Conservation (phyloP, 2,888 invertebrate species). For the Mythimna impura region DNA sequence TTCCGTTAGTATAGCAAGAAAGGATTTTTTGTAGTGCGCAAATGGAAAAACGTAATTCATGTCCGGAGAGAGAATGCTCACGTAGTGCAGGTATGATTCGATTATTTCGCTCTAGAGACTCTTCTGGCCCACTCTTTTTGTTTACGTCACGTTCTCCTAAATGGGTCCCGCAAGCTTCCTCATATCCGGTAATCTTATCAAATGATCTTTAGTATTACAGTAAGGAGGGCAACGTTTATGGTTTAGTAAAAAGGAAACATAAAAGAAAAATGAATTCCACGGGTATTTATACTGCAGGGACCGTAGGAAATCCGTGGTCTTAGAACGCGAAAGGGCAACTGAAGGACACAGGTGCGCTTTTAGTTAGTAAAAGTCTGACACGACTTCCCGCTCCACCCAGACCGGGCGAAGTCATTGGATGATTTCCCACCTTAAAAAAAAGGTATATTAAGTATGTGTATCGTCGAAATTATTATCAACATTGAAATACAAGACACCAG, state of each 20-base stretch:
- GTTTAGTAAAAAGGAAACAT: conserved; percentile 40
- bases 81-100: conserved; percentile 65
- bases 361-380: no score
- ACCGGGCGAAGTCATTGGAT: no score
- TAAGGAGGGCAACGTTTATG: conserved; percentile 53
- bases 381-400: no score
- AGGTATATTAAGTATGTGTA: not conserved
- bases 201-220: conserved; percentile 46
- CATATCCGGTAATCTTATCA: conserved; percentile 64
- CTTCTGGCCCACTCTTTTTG: conserved; percentile 50
- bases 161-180: conserved; percentile 47
- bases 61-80: conserved; percentile 56
- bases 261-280: conserved; percentile 32
- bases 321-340: no score
- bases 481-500: not conserved
- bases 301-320: no score
- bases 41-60: conserved; percentile 65
- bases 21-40: conserved; percentile 62
- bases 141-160: conserved; percentile 59
- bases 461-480: conserved; percentile 9
- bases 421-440: not conserved
- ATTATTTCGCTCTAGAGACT: conserved; percentile 57
- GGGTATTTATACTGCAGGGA: not conserved
- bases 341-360: no score
- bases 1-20: conserved; percentile 61